Base-by-base conservation (phyloP, 1,140 invertebrate species). In the Idris sp. region DNA sequence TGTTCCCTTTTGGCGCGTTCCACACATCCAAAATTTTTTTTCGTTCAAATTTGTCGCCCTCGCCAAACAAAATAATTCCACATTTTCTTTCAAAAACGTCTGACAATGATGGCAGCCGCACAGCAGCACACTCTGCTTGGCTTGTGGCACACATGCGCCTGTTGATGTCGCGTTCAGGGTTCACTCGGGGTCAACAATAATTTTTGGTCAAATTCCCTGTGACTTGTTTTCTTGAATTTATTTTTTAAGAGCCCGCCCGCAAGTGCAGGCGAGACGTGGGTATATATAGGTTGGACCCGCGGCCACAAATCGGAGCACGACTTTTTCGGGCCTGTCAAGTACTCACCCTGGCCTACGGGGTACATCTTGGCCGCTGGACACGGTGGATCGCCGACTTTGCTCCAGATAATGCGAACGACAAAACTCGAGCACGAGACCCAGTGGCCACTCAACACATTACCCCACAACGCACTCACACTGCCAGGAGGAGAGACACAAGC, bases 331-430 rank as follows among this genome's bases (percentile, higher is more conserved):
- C 14, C 18, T 19, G 0, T 11, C 18, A 6, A 6, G 40, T 82
- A 88, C 87, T 89, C 80, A 88, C 87, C 82, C 79, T 88, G 87
- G 74, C 87, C 88, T 83, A 88, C 87, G 54, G 88, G 87, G 80
- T 88, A 88, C 87, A 89, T 89, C 76, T 80, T 86, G 54, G 77
- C 77, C 69, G 72, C 62, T 59, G 80, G 56, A 75, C 77, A 36
- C 74, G 79, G 81, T 22, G 19, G 19, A 80, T 79, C 75, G 69
- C 71, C 68, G 67, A 77, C 79, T 80, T 81, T 68, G 19, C 19
- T 22, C 19, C 6, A 22, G n/a, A n/a, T n/a, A n/a, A n/a, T n/a
- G 6, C 19, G 19, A 22, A 22, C 19, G 3, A 2, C 6, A 6
- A 6, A 22, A 6, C 6, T 6, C 3, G 19, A 81, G 85, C 82